Conservation (phyloP, 2,888 invertebrate genomes). For the Agonopterix alstromeriana region DNA sequence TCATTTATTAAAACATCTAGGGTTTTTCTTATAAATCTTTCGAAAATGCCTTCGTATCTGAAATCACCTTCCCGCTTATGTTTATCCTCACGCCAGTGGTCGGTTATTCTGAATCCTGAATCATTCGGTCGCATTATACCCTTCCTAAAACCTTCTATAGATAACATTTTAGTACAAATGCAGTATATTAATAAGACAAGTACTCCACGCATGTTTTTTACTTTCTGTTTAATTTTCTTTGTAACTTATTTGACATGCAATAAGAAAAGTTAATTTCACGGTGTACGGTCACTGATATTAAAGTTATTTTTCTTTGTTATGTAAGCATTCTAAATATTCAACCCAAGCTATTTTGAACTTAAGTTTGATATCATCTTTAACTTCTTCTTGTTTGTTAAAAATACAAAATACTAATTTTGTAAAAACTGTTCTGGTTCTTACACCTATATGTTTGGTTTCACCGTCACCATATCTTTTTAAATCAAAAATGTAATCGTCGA, state of each 20-base stretch:
- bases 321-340: conserved; percentile 29
- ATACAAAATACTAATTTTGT: conserved; percentile 28
- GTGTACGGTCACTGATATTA: too few species aligned
- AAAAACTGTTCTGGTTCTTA: conserved; percentile 33
- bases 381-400: conserved; percentile 21
- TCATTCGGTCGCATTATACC: too few species aligned
- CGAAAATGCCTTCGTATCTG: conserved; percentile 30
- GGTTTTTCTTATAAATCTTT: conserved; percentile 33
- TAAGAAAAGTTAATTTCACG: too few species aligned
- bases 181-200: too few species aligned
- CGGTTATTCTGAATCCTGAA: too few species aligned
- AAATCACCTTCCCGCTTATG: conserved; percentile 21
- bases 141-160: too few species aligned
- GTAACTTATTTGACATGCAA: too few species aligned
- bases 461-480: conserved; percentile 35
- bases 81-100: not conserved
- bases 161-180: too few species aligned
- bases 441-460: conserved; percentile 22
- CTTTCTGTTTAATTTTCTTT: too few species aligned
- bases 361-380: conserved; percentile 24
- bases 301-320: too few species aligned
- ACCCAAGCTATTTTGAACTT: conserved; percentile 37
- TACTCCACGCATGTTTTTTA: too few species aligned
- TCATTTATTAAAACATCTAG: conserved; percentile 28
- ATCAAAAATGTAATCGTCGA: conserved; percentile 44